phyloP scores from a whole-genome alignment of 2,888 invertebrate genomes.

The Agriopis marginaria region DNA sequence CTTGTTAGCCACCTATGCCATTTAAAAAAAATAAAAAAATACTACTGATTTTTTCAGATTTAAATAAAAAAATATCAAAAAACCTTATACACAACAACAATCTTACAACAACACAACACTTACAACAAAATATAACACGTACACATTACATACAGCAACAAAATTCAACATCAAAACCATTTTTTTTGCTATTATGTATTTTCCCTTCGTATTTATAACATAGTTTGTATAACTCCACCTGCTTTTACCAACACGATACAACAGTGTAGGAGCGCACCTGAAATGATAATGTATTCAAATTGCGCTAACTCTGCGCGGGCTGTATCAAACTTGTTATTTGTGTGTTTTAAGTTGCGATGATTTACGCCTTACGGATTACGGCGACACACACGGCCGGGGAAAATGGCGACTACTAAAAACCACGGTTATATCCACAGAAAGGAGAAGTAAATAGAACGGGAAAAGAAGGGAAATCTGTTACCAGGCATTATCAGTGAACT shows the following conservation, averaged over 20 bases:
- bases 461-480: too few species aligned
- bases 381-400: constrained; percentile 48
- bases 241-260: not conserved
- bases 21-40: too few species aligned
- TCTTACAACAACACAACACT: too few species aligned
- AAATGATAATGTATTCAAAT: constrained; percentile 86
- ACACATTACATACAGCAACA: not conserved
- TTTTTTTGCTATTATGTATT: not conserved
- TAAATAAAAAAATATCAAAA: too few species aligned
- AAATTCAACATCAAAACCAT: too few species aligned
- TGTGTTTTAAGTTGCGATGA: constrained; percentile 81
- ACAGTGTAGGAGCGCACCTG: constrained; percentile 62
- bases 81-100: too few species aligned
- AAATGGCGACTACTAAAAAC: not conserved
- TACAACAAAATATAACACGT: too few species aligned
- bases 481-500: too few species aligned
- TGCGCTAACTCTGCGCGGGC: constrained; percentile 76
- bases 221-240: not conserved
- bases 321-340: constrained; percentile 86
- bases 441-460: too few species aligned
- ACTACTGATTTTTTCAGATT: too few species aligned
- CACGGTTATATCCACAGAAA: too few species aligned
- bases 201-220: not conserved
- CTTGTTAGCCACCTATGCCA: too few species aligned
- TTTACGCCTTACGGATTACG: constrained; percentile 69